Base-by-base conservation (phyloP, 2,113 vertebrate genomes). In the Garra rufa region DNA sequence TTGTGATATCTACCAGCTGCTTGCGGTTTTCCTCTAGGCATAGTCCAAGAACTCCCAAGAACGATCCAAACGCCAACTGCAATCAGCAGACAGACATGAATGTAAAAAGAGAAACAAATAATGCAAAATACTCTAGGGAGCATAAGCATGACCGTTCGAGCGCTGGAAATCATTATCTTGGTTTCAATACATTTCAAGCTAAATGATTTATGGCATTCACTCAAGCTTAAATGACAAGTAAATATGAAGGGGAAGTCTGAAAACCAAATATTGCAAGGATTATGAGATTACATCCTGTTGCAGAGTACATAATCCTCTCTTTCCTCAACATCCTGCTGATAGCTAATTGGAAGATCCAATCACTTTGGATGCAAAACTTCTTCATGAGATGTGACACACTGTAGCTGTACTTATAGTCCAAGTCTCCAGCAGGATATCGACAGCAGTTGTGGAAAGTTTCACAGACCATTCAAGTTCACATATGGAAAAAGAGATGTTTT, bases 41-140 rank as follows among this genome's bases (percentile, higher is more conserved):
- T 50, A 95, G 90, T 89, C 94, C 94, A 79, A 94, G 85, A 77
- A 95, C 85, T 76, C 93, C 93, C 41, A 95, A 87, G 88, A 95
- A 94, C 1, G 92, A 94, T 69, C 94, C 94, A n/a, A 94, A 91
- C 3, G 91, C 92, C 77, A 95, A 86, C 93, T 95, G 87, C 52
- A 88, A 67, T 88, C 48, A 87, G 85, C 14, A 88, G 52, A 76
- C 65, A 77, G 24, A 48, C 15, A 24, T 26, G 1, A 69, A 50
- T 30, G 43, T 65, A 65, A 76, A 21, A 83, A 8, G 26, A 70
- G 43, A 81, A 50, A 70, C 61, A 50, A 34, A 69, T n/a, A 26
- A 59, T 43, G 59, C 10, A 28, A 21, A 80, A 17, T 28, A 38
- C 41, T 73, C 41, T 15, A n/a, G 41, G 21, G 38, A 65, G 67